These are phyloP conservation scores for Phaenicophaeus curvirostris DNA, from an alignment of 2,797 vertebrate species.

Conservation along the genomic window DNA sequence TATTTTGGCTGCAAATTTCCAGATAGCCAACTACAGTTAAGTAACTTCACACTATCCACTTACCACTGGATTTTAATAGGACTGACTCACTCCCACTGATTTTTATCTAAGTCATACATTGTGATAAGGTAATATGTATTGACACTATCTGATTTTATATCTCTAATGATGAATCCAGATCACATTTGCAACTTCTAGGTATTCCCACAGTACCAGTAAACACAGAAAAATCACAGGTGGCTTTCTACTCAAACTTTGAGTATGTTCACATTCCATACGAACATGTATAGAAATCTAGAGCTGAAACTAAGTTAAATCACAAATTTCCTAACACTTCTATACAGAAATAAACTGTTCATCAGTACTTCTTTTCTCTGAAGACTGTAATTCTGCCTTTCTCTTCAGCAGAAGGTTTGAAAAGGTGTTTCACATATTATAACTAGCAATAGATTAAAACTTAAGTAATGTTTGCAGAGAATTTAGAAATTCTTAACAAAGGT, in stretches of 20 bases:
- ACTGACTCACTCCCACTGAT: neutral
- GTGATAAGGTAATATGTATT: neutral
- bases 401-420: neutral
- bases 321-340: neutral
- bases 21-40: neutral
- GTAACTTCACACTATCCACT: neutral
- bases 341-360: neutral
- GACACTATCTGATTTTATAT: neutral
- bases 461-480: neutral
- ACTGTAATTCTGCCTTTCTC: neutral
- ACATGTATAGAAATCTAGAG: neutral
- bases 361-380: neutral
- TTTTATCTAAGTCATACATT: neutral
- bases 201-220: neutral
- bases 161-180: neutral
- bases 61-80: neutral
- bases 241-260: neutral
- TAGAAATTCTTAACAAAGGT: neutral
- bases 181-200: neutral
- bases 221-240: neutral
- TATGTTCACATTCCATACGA: neutral
- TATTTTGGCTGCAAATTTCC: neutral
- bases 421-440: neutral
- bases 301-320: neutral
- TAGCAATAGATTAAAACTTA: neutral